phyloP scores from a whole-genome alignment of 2,113 vertebrate species.

The Delphinus delphis region DNA sequence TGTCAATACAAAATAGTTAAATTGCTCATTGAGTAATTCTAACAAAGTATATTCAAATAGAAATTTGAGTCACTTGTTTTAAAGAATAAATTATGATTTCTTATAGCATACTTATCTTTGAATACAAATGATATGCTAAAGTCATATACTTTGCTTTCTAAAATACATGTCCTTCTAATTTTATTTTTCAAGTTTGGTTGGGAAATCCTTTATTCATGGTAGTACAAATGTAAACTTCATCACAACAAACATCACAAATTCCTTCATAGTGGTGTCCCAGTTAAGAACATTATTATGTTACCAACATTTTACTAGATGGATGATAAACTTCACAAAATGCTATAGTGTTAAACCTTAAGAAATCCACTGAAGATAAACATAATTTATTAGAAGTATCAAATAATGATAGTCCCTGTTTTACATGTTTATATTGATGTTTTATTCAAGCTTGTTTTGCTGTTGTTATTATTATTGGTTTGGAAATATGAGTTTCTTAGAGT shows the following conservation, averaged over 20 bases:
- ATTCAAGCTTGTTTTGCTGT: slow-evolving; percentile 17
- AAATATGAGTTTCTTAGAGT: neutral
- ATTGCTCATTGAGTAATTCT: slow-evolving; percentile 2
- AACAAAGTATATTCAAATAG: slow-evolving; percentile 9
- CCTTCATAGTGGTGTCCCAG: neutral
- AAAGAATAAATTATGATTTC: neutral
- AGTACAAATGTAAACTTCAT: neutral
- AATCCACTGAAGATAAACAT: neutral
- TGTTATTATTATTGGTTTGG: slow-evolving; percentile 17
- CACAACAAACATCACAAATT: neutral
- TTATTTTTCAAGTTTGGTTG: slow-evolving; percentile 43
- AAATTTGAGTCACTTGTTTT: neutral
- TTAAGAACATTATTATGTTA: neutral
- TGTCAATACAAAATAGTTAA: neutral
- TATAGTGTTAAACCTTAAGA: neutral
- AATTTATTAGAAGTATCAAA: neutral
- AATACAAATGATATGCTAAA: neutral
- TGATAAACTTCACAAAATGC: slow-evolving; percentile 14
- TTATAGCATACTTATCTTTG: neutral
- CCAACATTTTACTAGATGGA: neutral
- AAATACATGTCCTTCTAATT: slow-evolving; percentile 14
- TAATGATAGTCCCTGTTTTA: neutral
- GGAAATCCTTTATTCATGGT: neutral
- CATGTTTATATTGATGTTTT: slow-evolving; percentile 1
- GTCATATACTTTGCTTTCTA: neutral